Evolutionary conservation across 2,113 vertebrate genomes (phyloP).

Genomic region (Austrofundulus limnaeus): DNA sequence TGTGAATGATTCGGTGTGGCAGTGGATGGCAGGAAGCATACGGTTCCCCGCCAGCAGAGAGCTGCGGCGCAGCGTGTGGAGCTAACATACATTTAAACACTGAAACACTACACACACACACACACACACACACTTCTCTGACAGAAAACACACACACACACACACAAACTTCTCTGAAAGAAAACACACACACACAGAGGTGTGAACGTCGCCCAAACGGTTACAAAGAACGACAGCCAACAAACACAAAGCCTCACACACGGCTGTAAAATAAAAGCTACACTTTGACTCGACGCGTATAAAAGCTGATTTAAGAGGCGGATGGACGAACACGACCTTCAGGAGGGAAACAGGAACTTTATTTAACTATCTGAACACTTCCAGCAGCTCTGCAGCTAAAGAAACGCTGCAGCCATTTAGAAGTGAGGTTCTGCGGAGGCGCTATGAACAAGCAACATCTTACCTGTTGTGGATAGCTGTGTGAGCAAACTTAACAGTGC

Average conservation of each 20-base stretch:
- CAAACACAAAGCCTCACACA: background rate
- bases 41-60: conserved; percentile 54
- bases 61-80: conserved; percentile 47
- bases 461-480: no score
- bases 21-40: conserved; percentile 70
- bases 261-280: no score
- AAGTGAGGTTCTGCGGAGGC: no score
- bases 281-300: no score
- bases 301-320: no score
- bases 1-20: conserved; percentile 66
- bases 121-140: conserved; percentile 18
- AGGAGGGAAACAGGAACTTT: no score
- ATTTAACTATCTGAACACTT: no score
- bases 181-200: conserved; percentile 17
- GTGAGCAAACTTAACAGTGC: no score
- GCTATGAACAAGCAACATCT: no score
- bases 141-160: conserved; percentile 13
- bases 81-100: conserved; percentile 35
- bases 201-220: conserved; percentile 34
- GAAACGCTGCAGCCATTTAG: no score
- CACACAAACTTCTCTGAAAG: conserved; percentile 17
- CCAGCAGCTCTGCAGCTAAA: no score
- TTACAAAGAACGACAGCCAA: conserved; percentile 16
- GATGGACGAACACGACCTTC: no score
- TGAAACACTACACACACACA: conserved; percentile 41